Evolutionary conservation across 2,113 vertebrate species (phyloP), one percentile per base, ranked within the genome.

Genomic region (Neotoma lepida): DNA sequence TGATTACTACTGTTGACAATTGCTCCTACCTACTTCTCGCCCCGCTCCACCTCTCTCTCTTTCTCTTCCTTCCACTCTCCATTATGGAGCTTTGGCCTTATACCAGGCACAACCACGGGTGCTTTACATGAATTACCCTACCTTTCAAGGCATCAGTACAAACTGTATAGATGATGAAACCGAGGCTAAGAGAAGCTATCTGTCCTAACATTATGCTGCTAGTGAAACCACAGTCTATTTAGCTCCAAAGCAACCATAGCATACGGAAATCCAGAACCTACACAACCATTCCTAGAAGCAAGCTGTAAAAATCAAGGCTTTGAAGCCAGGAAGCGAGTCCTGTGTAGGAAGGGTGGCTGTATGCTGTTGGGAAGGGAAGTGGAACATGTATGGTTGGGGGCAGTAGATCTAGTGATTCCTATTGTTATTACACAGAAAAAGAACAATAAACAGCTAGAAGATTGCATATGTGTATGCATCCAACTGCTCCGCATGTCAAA

Each of bases 91-190:
- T 49, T 93, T 64, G 33, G 56, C n/a, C 91, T 80, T 86, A 63
- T 61, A 80, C 58, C 61, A 73, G 51, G 26, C 18, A 44, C 4
- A 84, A 4, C 24, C 71, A 73, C 41, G 77, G 30, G 49, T 80
- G 12, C 9, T 81, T 86, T 90, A 54, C 30, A 44, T 68, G 24
- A 74, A 88, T 63, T 94, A 74, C 54, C 41, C 54, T 94, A 90
- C 44, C 46, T 76, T 86, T 74, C 28, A 89, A 95, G 54, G 3
- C 89, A 68, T 46, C 56, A 86, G 39, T 66, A 44, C 49, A 90
- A 90, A 77, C 33, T 74, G 61, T 49, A 84, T 12, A 92, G 35
- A 74, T 90, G 56, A 93, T 80, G 63, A 94, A 94, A 94, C 61
- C 15, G 33, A 74, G 58, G n/a, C 22, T 63, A n/a, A 80, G 70